A percentile compares a stretch with the other conserved stretches of the same genome.
Conservation (phyloP, 2,113 vertebrate genomes). For the Rhinoderma darwinii region DNA sequence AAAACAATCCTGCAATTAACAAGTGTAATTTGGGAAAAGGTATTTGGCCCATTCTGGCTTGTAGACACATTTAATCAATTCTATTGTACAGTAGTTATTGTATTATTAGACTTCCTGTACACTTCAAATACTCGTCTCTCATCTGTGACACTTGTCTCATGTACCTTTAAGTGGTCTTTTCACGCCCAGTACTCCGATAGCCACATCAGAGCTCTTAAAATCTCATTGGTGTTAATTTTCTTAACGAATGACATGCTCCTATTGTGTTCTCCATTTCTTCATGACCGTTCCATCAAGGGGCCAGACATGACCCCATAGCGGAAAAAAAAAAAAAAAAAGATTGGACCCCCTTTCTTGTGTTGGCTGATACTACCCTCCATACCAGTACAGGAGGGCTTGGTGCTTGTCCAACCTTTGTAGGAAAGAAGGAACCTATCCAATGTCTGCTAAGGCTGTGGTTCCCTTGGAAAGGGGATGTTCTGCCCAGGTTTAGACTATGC, state of each 20-base stretch:
- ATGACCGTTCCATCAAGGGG: neutral
- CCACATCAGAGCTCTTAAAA: neutral
- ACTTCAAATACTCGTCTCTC: neutral
- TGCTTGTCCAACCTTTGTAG: no score
- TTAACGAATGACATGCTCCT: neutral
- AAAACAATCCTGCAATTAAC: slow-evolving; percentile 38
- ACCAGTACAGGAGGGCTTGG: no score
- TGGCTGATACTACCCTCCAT: neutral
- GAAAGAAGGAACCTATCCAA: neutral
- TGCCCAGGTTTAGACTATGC: no score
- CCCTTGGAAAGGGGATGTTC: neutral
- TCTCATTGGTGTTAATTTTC: neutral
- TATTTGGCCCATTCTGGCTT: slow-evolving; percentile 12
- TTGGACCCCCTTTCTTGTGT: neutral
- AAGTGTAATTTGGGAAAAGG: neutral
- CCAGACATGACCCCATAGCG: neutral
- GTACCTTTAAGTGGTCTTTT: neutral
- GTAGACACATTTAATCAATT: slow-evolving; percentile 24
- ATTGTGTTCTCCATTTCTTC: neutral
- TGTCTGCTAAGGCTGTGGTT: neutral
- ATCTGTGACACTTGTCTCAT: neutral
- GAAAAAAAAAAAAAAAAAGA: no score
- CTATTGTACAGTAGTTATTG: neutral
- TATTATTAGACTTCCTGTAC: neutral
- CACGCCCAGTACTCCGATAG: neutral